Evolutionary conservation across 2,113 vertebrate species (phyloP), one percentile per base, ranked within the genome.

Genomic region (Dermatemys mawii): DNA sequence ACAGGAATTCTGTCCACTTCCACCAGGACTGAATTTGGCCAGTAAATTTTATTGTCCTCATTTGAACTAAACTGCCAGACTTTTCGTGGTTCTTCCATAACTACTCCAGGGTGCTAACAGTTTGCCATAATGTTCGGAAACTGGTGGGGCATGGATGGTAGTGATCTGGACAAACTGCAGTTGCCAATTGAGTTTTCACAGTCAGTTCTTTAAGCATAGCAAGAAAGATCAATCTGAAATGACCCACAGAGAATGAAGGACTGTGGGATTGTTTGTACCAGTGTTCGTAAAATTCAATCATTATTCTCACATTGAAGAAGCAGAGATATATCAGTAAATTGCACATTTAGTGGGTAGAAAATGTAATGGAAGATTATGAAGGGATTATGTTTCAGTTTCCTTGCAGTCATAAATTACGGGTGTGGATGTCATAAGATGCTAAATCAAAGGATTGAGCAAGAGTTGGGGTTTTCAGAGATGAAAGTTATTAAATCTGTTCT

Each of bases 271-370:
- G 1, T 79, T 60, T 41, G 14, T 87, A 76, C 44, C 44, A 38
- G 12, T 49, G 22, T 4, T 29, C 38, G n/a, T 63, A 70, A 87
- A 96, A 79, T 78, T 85, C 46, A 22, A 44, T 29, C 2, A 67
- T 84, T 87, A 17, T 95, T 93, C 91, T 93, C 19, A 29, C 26
- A 83, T 5, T 87, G 49, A 44, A 44, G 22, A 95, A 84, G 14
- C 84, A 80, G 13, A 89, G 2, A 76, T 53, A 4, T 87, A n/a
- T 5, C 48, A 81, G 7, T 19, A 48, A 38, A 90, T 92, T 83
- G 12, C 6, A 29, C 0, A 32, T 26, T 84, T 26, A 87, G 70
- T 35, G 81, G 22, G 8, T 3, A 78, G 19, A 67, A 94, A 75
- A 7, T 81, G 1, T 38, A n/a, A 19, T 19, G 83, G 48, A 87